These are phyloP conservation scores for Carabus problematicus DNA, from an alignment of 2,888 invertebrate genomes.

Conservation along the genomic window DNA sequence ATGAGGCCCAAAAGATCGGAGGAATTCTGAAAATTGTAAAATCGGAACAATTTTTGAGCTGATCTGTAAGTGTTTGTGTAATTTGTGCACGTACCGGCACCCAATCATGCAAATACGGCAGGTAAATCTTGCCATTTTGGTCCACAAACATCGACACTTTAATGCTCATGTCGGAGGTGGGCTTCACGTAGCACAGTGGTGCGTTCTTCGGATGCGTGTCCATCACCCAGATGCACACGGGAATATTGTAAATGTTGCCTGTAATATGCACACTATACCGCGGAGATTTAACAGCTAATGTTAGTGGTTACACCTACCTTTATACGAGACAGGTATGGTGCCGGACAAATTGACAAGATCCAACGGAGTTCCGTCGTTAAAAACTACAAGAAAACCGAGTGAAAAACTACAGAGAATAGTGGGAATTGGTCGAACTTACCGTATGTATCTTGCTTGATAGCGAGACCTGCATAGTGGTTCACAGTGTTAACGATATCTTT, in stretches of 20 bases:
- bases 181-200: slow-evolving; percentile 93
- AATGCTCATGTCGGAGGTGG: slow-evolving; percentile 94
- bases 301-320: slow-evolving; percentile 74
- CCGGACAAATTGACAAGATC: slow-evolving; percentile 86
- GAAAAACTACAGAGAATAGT: slow-evolving; percentile 10
- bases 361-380: slow-evolving; percentile 84
- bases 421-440: slow-evolving; percentile 66
- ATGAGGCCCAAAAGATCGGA: slow-evolving; percentile 90
- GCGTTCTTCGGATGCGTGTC: slow-evolving; percentile 97
- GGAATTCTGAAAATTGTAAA: slow-evolving; percentile 65
- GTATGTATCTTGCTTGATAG: slow-evolving; percentile 71
- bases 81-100: slow-evolving; percentile 64
- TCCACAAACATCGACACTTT: slow-evolving; percentile 95
- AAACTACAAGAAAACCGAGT: slow-evolving; percentile 66
- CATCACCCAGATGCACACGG: slow-evolving; percentile 94
- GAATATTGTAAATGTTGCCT: slow-evolving; percentile 91
- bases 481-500: slow-evolving; percentile 73
- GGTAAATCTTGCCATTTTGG: slow-evolving; percentile 92
- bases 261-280: slow-evolving; percentile 43
- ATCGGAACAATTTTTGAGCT: slow-evolving; percentile 20
- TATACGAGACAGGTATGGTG: slow-evolving; percentile 91
- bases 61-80: too few species aligned
- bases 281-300: too few species aligned
- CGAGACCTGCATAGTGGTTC: slow-evolving; percentile 70
- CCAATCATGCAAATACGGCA: slow-evolving; percentile 98